These are phyloP conservation scores for Megalopta genalis DNA, from an alignment of 1,140 invertebrate species.

Conservation along the genomic window DNA sequence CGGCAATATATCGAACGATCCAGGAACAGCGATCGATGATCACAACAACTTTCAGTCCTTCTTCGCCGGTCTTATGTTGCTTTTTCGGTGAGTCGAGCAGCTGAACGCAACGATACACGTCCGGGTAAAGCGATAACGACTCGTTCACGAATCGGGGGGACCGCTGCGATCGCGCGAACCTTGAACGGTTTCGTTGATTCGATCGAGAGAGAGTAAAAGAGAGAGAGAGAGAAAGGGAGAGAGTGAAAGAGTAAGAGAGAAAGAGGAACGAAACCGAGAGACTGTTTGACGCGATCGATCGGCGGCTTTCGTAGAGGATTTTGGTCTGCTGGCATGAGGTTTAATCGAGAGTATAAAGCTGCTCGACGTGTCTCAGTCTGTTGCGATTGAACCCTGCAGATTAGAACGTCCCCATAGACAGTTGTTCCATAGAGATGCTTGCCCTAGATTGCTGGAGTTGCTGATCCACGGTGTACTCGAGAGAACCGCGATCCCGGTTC, in stretches of 20 bases:
- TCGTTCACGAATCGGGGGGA: no score
- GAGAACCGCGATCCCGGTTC: slow-evolving; percentile 18
- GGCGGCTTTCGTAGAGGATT: slow-evolving; percentile 46
- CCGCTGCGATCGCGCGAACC: no score
- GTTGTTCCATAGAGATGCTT: slow-evolving; percentile 56
- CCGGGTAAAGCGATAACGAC: slow-evolving; percentile 7
- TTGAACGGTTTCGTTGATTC: no score
- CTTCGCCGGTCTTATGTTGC: slow-evolving; percentile 94
- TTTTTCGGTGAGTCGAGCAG: slow-evolving; percentile 93
- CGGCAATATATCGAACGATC: slow-evolving; percentile 95
- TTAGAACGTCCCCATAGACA: slow-evolving; percentile 58
- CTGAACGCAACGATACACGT: slow-evolving; percentile 60
- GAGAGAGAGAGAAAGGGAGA: no score
- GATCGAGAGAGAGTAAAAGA: no score
- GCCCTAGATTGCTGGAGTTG: slow-evolving; percentile 54
- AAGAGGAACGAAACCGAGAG: no score
- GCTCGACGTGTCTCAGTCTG: slow-evolving; percentile 69
- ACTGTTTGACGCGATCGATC: slow-evolving; percentile 12
- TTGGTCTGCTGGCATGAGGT: slow-evolving; percentile 63
- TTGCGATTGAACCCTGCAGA: slow-evolving; percentile 54
- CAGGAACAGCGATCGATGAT: slow-evolving; percentile 92
- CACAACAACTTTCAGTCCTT: slow-evolving; percentile 99
- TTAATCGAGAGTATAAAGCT: slow-evolving; percentile 68
- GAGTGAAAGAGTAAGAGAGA: no score
- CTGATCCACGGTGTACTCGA: slow-evolving; percentile 16